These are phyloP conservation scores for Clusia tigrina DNA, from an alignment of 2,888 invertebrate species.

Conservation along the genomic window DNA sequence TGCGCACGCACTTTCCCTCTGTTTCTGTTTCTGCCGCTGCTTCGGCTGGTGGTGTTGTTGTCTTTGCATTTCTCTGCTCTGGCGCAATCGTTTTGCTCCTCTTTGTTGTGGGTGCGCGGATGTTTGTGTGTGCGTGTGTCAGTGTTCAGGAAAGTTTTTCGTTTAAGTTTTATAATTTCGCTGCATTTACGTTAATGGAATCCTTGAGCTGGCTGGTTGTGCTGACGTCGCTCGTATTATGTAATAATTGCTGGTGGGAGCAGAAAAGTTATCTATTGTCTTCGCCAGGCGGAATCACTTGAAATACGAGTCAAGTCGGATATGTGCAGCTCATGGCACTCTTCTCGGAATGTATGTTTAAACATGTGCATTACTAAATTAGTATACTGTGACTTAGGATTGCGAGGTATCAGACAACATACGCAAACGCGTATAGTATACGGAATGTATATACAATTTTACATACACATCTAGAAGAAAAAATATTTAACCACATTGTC, in stretches of 20 bases:
- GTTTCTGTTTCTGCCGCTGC: slow-evolving; percentile 29
- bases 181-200: neutral
- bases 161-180: slow-evolving; percentile 37
- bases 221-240: slow-evolving; percentile 7
- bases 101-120: slow-evolving; percentile 16
- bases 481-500: too few species aligned
- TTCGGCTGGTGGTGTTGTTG: neutral
- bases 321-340: too few species aligned
- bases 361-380: too few species aligned
- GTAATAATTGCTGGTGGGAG: slow-evolving; percentile 15
- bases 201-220: neutral
- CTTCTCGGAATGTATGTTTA: too few species aligned
- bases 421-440: too few species aligned
- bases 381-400: too few species aligned
- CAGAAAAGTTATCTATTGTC: neutral
- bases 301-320: too few species aligned
- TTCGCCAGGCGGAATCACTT: too few species aligned
- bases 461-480: too few species aligned
- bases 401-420: too few species aligned
- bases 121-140: slow-evolving; percentile 17
- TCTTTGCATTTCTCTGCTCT: neutral
- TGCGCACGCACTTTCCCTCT: slow-evolving; percentile 53
- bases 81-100: slow-evolving; percentile 12
- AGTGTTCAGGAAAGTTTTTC: slow-evolving; percentile 34
- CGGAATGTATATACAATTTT: too few species aligned